phyloP scores from a whole-genome alignment of 2,797 vertebrate genomes.

The Parotocinclus haroldoi region DNA sequence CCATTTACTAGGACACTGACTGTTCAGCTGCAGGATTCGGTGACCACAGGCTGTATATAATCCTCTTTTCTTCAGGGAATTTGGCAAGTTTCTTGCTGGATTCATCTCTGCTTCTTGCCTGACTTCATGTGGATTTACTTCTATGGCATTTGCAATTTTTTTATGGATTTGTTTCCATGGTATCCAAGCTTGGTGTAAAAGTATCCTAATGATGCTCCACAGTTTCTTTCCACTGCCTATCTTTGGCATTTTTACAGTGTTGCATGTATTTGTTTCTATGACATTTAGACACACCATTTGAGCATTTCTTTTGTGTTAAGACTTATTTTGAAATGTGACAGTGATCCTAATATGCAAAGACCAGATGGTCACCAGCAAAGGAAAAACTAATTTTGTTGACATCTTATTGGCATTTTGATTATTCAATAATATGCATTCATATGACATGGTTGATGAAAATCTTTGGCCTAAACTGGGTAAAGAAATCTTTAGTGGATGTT shows the following conservation, averaged over 20 bases:
- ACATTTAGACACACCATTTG: slow-evolving; percentile 29
- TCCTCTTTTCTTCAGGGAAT: slow-evolving; percentile 20
- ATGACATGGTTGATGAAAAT: no score
- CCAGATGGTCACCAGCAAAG: slow-evolving; percentile 9
- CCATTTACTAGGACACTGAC: neutral
- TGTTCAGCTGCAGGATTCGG: slow-evolving; percentile 3
- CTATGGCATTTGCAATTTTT: slow-evolving; percentile 54
- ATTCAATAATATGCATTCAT: no score
- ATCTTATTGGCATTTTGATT: no score
- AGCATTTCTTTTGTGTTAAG: slow-evolving; percentile 12
- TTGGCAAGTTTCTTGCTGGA: slow-evolving; percentile 19
- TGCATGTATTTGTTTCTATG: slow-evolving; percentile 40
- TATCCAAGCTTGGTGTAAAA: slow-evolving; percentile 55
- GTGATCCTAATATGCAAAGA: neutral
- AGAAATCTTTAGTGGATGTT: no score
- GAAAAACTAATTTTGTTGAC: neutral
- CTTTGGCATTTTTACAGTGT: slow-evolving; percentile 32
- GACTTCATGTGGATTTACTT: slow-evolving; percentile 60
- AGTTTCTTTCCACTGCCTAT: slow-evolving; percentile 40
- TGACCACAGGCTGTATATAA: slow-evolving; percentile 4
- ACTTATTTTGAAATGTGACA: slow-evolving; percentile 4
- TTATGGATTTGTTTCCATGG: slow-evolving; percentile 63
- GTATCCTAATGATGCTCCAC: slow-evolving; percentile 45
- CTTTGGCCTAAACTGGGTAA: no score
- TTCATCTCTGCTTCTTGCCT: slow-evolving; percentile 24